Evolutionary conservation across 2,888 invertebrate genomes (phyloP).

Genomic region (Acanthosepion lycidas): DNA sequence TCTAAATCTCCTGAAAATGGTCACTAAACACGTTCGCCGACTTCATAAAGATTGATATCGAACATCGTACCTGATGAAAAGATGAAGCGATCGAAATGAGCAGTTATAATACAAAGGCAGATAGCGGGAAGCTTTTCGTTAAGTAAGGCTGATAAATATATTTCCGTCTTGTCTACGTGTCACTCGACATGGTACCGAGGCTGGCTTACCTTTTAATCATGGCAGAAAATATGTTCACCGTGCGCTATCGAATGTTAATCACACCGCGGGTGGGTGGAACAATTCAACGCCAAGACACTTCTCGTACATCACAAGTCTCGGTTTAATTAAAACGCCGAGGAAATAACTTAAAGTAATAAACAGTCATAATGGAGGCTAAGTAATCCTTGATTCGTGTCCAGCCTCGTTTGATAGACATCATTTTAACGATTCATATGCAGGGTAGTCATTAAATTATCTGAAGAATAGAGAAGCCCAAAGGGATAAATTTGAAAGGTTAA

Average conservation of each 20-base stretch:
- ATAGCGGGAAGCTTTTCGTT: background rate
- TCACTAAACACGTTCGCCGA: background rate
- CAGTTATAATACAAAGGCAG: background rate
- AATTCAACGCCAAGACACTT: background rate
- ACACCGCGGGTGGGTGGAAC: background rate
- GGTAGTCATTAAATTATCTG: background rate
- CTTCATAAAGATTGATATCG: background rate
- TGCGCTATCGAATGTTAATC: background rate
- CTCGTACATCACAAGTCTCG: background rate
- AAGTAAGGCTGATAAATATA: background rate
- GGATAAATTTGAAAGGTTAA: background rate
- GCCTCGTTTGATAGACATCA: background rate
- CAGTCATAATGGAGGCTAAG: slow-evolving; percentile 3
- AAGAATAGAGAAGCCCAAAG: background rate
- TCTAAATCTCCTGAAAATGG: background rate
- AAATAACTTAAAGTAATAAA: background rate
- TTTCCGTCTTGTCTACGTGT: background rate
- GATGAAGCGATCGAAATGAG: background rate
- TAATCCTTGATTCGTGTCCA: background rate
- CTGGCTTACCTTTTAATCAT: background rate
- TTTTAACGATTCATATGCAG: background rate
- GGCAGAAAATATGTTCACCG: background rate
- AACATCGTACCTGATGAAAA: background rate
- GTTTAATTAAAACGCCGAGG: background rate
- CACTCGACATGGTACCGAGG: background rate